Percentiles rank a stretch among this genome's conserved stretches.
Evolutionary conservation across 2,113 vertebrate species (phyloP).

Genomic region (Pollachius pollachius): DNA sequence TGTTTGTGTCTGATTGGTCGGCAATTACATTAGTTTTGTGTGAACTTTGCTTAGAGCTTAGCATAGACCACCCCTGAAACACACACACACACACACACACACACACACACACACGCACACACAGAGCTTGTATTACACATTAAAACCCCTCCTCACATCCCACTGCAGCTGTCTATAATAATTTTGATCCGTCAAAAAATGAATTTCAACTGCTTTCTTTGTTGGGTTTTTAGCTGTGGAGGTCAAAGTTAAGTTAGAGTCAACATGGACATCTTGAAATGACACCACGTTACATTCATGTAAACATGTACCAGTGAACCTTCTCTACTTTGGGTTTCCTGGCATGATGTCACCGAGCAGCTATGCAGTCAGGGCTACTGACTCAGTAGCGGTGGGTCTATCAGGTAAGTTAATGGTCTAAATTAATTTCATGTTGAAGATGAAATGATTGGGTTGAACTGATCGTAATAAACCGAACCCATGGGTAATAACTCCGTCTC

Average conservation of each 20-base stretch:
- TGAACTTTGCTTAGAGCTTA: constrained; percentile 43
- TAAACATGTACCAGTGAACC: no score
- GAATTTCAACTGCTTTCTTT: not conserved
- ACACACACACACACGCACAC: constrained; percentile 41
- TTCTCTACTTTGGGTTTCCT: no score
- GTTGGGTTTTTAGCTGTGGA: not conserved
- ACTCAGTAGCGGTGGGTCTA: no score
- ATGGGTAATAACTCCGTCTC: no score
- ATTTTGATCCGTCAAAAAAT: not conserved
- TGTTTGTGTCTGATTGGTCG: constrained; percentile 1
- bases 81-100: constrained; percentile 19
- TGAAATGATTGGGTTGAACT: no score
- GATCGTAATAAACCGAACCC: no score
- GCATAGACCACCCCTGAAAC: constrained; percentile 26
- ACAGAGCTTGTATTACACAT: constrained; percentile 29
- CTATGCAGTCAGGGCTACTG: no score
- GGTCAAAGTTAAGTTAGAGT: not conserved
- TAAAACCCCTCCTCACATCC: not conserved
- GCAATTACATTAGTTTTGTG: constrained; percentile 40
- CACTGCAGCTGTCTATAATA: not conserved
- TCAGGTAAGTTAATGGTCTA: no score
- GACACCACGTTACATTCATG: no score
- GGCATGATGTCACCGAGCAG: no score
- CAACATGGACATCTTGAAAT: not conserved
- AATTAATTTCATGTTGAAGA: no score